A percentile compares a stretch with the other conserved stretches of the same genome.
These are phyloP conservation scores for Ecdyonurus torrentis DNA, from an alignment of 2,888 invertebrate genomes.

Conservation along the genomic window DNA sequence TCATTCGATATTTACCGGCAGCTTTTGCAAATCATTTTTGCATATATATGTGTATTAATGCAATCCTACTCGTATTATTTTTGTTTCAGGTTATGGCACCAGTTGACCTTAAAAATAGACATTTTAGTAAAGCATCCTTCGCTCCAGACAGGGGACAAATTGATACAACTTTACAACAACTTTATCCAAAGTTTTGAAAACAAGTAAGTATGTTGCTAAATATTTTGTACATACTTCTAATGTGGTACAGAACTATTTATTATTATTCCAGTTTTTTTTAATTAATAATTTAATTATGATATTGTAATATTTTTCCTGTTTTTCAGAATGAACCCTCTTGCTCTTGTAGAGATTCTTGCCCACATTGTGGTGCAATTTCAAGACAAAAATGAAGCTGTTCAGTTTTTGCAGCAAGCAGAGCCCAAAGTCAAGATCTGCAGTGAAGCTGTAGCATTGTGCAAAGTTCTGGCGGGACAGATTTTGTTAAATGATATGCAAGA, in stretches of 20 bases:
- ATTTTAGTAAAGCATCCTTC: constrained; percentile 62
- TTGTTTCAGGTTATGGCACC: constrained; percentile 80
- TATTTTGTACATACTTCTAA: too few relatives aligned
- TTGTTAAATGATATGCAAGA: constrained; percentile 61
- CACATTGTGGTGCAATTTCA: constrained; percentile 56
- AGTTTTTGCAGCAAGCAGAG: constrained; percentile 78
- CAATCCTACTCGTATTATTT: too few relatives aligned
- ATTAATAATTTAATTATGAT: not conserved
- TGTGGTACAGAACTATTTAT: not conserved
- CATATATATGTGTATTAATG: too few relatives aligned
- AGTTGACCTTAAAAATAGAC: constrained; percentile 70
- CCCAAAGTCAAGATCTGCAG: constrained; percentile 69
- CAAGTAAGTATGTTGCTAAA: constrained; percentile 50
- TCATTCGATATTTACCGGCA: not conserved
- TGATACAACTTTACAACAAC: constrained; percentile 75
- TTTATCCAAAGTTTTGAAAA: constrained; percentile 89
- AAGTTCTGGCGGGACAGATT: constrained; percentile 71
- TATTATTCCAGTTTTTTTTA: not conserved
- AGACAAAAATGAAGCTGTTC: constrained; percentile 67
- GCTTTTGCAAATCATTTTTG: too few relatives aligned
- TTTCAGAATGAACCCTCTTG: constrained; percentile 81
- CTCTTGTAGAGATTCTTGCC: constrained; percentile 74
- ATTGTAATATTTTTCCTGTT: constrained; percentile 9
- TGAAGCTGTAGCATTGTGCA: constrained; percentile 76
- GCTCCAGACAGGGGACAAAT: constrained; percentile 56